phyloP scores from a whole-genome alignment of 2,797 vertebrate genomes.

The Coendou prehensilis region DNA sequence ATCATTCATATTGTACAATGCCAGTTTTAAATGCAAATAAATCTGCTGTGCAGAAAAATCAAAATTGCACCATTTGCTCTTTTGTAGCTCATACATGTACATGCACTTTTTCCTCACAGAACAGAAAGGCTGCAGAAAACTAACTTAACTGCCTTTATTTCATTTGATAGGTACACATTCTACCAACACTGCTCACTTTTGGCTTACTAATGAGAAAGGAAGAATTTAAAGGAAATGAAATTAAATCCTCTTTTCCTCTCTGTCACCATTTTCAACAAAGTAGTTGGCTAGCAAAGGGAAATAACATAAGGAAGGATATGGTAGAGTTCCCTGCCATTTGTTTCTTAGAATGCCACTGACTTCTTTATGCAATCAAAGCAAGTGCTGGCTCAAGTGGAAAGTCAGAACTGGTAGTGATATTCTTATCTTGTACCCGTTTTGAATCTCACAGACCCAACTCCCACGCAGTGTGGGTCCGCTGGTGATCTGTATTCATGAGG shows the following conservation, averaged over 20 bases:
- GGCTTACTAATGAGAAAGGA: not conserved
- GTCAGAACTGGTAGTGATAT: not conserved
- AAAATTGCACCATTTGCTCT: not conserved
- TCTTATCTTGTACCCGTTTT: not conserved
- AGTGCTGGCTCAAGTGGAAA: not conserved
- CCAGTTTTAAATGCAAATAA: slow-evolving; percentile 44
- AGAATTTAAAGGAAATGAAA: not conserved
- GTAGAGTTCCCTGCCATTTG: not conserved
- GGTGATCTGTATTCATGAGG: not conserved
- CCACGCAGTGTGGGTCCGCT: accelerated
- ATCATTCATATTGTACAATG: not conserved
- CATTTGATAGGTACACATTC: not conserved
- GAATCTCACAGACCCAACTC: not conserved
- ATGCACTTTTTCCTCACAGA: not conserved
- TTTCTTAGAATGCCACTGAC: not conserved
- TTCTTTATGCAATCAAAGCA: not conserved
- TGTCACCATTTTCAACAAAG: not conserved
- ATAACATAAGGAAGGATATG: not conserved
- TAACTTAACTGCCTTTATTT: not conserved
- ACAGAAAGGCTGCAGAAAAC: not conserved
- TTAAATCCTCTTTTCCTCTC: not conserved
- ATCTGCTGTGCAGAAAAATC: not conserved
- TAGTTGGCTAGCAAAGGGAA: not conserved
- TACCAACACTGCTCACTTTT: not conserved
- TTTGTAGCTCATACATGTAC: not conserved